Conservation (phyloP, 2,113 vertebrate species). For the Speoplatyrhinus poulsoni region DNA sequence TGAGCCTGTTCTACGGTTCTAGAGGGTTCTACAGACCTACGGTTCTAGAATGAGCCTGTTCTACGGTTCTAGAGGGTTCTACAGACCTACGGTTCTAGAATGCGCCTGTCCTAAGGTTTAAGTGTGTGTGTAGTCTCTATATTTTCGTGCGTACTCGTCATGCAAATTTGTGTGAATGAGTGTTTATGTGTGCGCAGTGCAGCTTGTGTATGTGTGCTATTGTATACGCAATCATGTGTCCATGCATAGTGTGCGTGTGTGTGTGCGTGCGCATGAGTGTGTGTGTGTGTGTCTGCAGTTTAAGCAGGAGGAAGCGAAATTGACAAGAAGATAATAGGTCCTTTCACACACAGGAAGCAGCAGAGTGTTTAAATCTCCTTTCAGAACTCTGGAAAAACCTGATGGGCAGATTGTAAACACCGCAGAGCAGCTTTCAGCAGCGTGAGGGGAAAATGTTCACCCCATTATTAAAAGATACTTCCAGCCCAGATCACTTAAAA, state of each 20-base stretch:
- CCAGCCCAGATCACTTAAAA: conserved; percentile 45
- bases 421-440: conserved; percentile 45
- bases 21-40: too few relatives aligned
- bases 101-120: too few relatives aligned
- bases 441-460: conserved; percentile 57
- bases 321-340: conserved; percentile 72
- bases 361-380: conserved; percentile 60
- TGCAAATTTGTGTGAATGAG: not conserved
- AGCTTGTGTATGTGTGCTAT: not conserved
- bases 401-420: conserved; percentile 63
- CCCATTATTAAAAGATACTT: conserved; percentile 27
- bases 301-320: conserved; percentile 64
- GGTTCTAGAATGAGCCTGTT: too few relatives aligned
- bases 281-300: conserved; percentile 37
- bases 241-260: not conserved
- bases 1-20: too few relatives aligned
- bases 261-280: not conserved
- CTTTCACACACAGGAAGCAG: conserved; percentile 66
- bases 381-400: conserved; percentile 58
- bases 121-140: not conserved
- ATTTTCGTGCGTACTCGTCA: not conserved
- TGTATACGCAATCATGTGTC: too few relatives aligned
- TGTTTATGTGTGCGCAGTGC: not conserved
- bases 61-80: too few relatives aligned
- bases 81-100: too few relatives aligned